Conservation (phyloP, 2,113 vertebrate genomes). For the Nymphicus hollandicus region DNA sequence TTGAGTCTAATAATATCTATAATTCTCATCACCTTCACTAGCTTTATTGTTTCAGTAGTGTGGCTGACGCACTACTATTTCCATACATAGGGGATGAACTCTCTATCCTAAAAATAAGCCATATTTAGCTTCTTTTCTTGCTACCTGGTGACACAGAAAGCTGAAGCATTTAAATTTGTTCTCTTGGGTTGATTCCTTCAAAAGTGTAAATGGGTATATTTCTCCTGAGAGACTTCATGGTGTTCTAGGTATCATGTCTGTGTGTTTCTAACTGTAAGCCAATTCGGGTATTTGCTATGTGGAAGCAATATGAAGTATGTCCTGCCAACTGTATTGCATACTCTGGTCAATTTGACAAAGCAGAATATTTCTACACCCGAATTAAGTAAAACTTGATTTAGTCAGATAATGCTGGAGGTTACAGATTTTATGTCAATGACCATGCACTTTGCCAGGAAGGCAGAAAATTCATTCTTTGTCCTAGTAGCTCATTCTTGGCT, state of each 20-base stretch:
- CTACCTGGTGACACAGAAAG: background rate
- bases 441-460: background rate
- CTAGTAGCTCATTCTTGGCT: background rate
- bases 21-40: background rate
- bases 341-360: background rate
- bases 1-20: background rate
- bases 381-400: background rate
- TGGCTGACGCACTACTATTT: background rate
- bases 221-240: background rate
- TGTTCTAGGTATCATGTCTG: background rate
- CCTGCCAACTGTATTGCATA: background rate
- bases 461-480: background rate
- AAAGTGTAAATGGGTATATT: background rate
- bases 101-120: background rate
- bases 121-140: background rate
- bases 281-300: background rate
- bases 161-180: background rate
- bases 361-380: background rate
- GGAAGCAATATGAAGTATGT: background rate
- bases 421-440: background rate
- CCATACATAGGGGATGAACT: background rate
- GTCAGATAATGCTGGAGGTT: background rate
- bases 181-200: background rate
- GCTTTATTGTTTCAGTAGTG: background rate
- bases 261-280: background rate